Conservation (phyloP, 2,888 invertebrate species). For the Caenorhabditis auriculariae region DNA sequence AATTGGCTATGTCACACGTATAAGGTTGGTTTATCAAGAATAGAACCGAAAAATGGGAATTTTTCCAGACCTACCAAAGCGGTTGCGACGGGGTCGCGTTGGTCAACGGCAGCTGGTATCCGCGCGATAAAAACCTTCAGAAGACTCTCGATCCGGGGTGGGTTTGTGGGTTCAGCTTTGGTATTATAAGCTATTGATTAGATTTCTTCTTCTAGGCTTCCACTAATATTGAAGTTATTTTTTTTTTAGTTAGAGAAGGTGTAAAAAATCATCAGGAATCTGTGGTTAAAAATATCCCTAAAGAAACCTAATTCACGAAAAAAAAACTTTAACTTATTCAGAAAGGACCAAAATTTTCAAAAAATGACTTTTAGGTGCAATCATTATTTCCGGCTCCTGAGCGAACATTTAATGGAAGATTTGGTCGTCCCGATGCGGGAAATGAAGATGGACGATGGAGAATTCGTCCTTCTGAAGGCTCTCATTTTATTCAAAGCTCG, state of each 20-base stretch:
- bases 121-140: conserved; percentile 46
- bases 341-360: no score
- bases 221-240: not conserved
- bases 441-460: conserved; percentile 52
- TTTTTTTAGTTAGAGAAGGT: not conserved
- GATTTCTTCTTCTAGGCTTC: not conserved
- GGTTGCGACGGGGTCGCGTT: conserved; percentile 52
- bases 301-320: no score
- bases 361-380: conserved; percentile 32
- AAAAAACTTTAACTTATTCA: no score
- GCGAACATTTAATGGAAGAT: conserved; percentile 51
- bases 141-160: conserved; percentile 42
- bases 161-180: conserved; percentile 2
- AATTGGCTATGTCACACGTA: conserved; percentile 55
- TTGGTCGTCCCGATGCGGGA: conserved; percentile 52
- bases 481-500: conserved; percentile 47
- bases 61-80: conserved; percentile 34
- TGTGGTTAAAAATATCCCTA: not conserved
- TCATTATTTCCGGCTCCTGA: conserved; percentile 47
- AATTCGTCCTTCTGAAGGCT: conserved; percentile 50
- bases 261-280: not conserved
- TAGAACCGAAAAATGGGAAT: not conserved
- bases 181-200: not conserved
- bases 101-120: conserved; percentile 53
- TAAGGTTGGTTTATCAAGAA: conserved; percentile 23